phyloP scores from a whole-genome alignment of 2,797 vertebrate genomes.

The Enteromius fasciolatus region DNA sequence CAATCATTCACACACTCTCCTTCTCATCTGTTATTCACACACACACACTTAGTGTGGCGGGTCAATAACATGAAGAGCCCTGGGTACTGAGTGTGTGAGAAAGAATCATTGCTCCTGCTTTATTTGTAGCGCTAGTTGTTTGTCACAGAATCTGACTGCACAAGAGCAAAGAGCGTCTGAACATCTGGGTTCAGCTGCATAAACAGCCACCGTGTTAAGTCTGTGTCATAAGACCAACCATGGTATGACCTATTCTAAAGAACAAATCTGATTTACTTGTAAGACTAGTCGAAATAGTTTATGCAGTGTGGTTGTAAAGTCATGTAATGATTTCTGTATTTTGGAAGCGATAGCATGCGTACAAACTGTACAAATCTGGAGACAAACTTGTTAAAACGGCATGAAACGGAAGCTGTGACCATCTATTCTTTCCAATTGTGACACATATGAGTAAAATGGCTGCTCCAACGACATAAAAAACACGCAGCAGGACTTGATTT shows the following conservation, averaged over 20 bases:
- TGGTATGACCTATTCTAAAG: not conserved
- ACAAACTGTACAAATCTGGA: not conserved
- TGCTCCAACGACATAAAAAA: not conserved
- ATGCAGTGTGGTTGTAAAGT: not conserved
- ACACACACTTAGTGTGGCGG: not conserved
- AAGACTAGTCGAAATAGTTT: not conserved
- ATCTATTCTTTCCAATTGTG: not conserved
- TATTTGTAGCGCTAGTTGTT: constrained; percentile 14
- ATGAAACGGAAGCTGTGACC: not conserved
- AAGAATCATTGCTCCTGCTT: not conserved
- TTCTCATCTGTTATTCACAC: constrained; percentile 4
- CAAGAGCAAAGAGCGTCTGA: not conserved
- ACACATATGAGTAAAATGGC: not conserved
- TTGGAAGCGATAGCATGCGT: constrained; percentile 40
- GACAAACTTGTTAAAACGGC: not conserved
- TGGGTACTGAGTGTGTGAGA: not conserved
- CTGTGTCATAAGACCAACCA: not conserved
- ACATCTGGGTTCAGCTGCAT: not conserved
- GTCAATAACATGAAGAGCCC: not conserved
- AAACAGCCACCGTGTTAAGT: not conserved
- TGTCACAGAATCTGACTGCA: constrained; percentile 5
- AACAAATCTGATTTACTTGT: not conserved
- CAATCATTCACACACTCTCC: not conserved
- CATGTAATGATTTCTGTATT: constrained; percentile 1
- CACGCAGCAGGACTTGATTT: not conserved